Percentiles rank a stretch among this genome's conserved stretches.
These are phyloP conservation scores for Micoletzkya japonica DNA, from an alignment of 2,888 invertebrate species.

Conservation along the genomic window DNA sequence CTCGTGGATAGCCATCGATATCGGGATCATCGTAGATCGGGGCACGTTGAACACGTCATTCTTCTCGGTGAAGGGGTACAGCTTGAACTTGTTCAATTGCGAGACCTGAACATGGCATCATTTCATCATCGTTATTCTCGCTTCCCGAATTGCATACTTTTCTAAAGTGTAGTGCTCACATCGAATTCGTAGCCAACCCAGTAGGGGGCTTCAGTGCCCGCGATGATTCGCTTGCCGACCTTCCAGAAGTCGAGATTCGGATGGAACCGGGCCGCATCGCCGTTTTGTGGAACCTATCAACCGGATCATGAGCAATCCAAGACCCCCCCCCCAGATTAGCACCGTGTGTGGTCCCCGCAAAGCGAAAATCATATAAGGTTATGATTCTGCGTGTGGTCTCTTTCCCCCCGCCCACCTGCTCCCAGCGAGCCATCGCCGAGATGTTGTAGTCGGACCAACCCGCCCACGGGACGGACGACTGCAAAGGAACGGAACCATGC, in stretches of 20 bases:
- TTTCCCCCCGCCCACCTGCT: constrained; percentile 42
- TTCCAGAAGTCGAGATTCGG: constrained; percentile 64
- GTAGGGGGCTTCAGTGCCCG: constrained; percentile 62
- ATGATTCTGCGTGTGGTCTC: neutral
- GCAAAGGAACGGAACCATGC: too few species aligned
- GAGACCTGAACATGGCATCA: constrained; percentile 42
- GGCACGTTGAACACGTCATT: constrained; percentile 60
- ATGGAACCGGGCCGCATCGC: constrained; percentile 57
- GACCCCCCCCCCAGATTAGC: neutral
- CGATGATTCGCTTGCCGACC: constrained; percentile 54
- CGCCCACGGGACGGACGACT: constrained; percentile 53
- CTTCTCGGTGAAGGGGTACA: constrained; percentile 61
- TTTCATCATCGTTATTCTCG: neutral
- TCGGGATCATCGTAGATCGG: constrained; percentile 59
- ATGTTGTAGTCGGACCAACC: constrained; percentile 63
- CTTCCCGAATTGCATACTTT: neutral
- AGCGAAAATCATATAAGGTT: neutral
- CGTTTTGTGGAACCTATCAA: constrained; percentile 41
- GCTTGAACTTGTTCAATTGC: constrained; percentile 58
- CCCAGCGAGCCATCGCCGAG: constrained; percentile 61
- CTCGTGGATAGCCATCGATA: constrained; percentile 63
- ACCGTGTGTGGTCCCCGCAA: neutral
- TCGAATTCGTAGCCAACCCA: constrained; percentile 64
- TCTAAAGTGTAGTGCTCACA: constrained; percentile 35
- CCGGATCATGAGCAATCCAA: neutral